Conservation (phyloP, 2,888 invertebrate genomes). For the Odontocerum albicorne region DNA sequence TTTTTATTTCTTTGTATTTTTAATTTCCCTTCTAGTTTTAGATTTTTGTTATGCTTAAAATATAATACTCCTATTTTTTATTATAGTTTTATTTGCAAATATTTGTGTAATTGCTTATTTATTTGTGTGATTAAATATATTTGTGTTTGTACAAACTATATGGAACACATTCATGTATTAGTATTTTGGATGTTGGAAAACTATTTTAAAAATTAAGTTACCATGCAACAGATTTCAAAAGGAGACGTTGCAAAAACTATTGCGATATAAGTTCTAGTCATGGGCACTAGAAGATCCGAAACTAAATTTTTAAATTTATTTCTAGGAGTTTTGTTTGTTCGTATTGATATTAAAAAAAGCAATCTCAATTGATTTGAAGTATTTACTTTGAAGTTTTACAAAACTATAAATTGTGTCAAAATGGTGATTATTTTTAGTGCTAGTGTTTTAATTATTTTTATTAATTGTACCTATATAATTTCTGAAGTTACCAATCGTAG, state of each 20-base stretch:
- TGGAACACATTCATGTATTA: too few relatives aligned
- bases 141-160: too few relatives aligned
- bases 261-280: slow-evolving; percentile 37
- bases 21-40: too few relatives aligned
- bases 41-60: too few relatives aligned
- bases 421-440: slow-evolving; percentile 12
- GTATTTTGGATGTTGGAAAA: too few relatives aligned
- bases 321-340: neutral
- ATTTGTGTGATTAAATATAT: too few relatives aligned
- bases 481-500: slow-evolving; percentile 13
- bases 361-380: neutral
- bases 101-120: too few relatives aligned
- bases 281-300: slow-evolving; percentile 35
- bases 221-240: slow-evolving; percentile 33
- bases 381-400: slow-evolving; percentile 3
- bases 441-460: slow-evolving; percentile 3
- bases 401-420: slow-evolving; percentile 14
- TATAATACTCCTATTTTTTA: too few relatives aligned
- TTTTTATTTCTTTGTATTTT: too few relatives aligned
- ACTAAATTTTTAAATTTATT: slow-evolving; percentile 25
- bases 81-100: too few relatives aligned
- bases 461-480: slow-evolving; percentile 3
- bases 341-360: slow-evolving; percentile 2
- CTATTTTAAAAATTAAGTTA: too few relatives aligned
- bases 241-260: slow-evolving; percentile 32